Conservation (phyloP, 2,888 invertebrate species). For the Napeogenes sylphis region DNA sequence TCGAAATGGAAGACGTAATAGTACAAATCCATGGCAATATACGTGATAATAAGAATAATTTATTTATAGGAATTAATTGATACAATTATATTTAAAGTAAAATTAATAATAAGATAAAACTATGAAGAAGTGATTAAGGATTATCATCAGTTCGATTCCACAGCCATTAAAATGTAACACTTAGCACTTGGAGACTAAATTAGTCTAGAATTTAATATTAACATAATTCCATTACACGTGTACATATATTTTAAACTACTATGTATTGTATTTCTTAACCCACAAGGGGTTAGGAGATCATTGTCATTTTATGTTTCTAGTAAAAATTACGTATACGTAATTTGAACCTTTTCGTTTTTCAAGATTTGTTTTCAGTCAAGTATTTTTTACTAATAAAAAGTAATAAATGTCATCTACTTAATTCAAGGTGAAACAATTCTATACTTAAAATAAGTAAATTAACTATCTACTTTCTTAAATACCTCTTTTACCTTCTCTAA, state of each 20-base stretch:
- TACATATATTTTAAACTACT: conserved; percentile 30
- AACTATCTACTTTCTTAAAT: conserved; percentile 34
- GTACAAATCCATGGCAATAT: conserved; percentile 64
- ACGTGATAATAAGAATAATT: conserved; percentile 44
- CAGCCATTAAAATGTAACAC: conserved; percentile 72
- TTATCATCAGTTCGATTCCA: conserved; percentile 73
- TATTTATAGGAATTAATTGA: conserved; percentile 41
- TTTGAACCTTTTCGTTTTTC: conserved; percentile 42
- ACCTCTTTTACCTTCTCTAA: conserved; percentile 41
- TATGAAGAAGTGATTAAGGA: conserved; percentile 59
- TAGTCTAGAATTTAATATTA: conserved; percentile 45
- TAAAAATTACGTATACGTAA: conserved; percentile 48
- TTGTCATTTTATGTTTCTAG: conserved; percentile 30
- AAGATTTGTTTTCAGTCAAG: conserved; percentile 23
- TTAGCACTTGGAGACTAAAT: conserved; percentile 68
- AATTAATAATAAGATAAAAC: conserved; percentile 48
- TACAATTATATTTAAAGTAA: conserved; percentile 45
- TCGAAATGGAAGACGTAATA: conserved; percentile 73
- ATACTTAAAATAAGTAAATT: conserved; percentile 31
- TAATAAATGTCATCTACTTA: conserved; percentile 33
- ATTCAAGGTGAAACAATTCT: conserved; percentile 23
- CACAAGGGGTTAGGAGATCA: conserved; percentile 23
- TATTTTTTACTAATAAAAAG: conserved; percentile 26
- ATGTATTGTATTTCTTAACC: conserved; percentile 23
- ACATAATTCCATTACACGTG: conserved; percentile 31